Evolutionary conservation across 2,113 vertebrate species (phyloP), one percentile per base, ranked within the genome.

Genomic region (Gambusia affinis): DNA sequence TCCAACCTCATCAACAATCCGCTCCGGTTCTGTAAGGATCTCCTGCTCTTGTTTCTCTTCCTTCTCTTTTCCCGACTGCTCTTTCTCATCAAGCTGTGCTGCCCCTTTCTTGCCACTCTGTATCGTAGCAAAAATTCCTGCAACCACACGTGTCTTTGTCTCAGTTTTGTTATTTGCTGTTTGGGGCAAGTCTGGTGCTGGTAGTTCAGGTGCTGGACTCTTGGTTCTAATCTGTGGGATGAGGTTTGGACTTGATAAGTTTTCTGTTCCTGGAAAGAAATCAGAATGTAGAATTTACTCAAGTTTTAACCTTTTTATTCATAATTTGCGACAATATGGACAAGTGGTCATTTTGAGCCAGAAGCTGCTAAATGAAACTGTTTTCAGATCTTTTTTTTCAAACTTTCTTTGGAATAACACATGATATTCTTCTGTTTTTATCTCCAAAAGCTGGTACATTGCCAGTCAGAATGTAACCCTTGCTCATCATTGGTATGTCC

Each of bases 201-300:
- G 67, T 74, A 83, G 82, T 51, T 83, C 85, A 73, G 87, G 80
- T 72, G 54, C 84, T 75, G 85, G 69, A 70, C 75, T 85, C 85
- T 79, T 79, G 76, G 62, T 76, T 76, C 84, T 84, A 76, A 76
- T 76, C 80, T 87, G 79, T 63, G 79, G 79, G 60, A 86, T 80
- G 70, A 44, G 78, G 80, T 82, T 89, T 83, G 80, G 75, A 78
- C 89, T 93, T 17, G 95, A 85, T 66, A 92, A 90, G 0, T 85
- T 89, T 84, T 96, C 92, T 88, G 89, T 89, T 92, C 91, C 90
- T 93, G 92, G 92, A 85, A 84, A 91, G 90, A 87, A 68, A 88
- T 84, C 88, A 89, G 93, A 90, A 84, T 72, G 80, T 74, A 12
- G 42, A 44, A 37, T 37, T 37, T n/a, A 8, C 51, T 57, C 17